Conservation (phyloP, 2,113 vertebrate genomes). For the Mungos mungo region DNA sequence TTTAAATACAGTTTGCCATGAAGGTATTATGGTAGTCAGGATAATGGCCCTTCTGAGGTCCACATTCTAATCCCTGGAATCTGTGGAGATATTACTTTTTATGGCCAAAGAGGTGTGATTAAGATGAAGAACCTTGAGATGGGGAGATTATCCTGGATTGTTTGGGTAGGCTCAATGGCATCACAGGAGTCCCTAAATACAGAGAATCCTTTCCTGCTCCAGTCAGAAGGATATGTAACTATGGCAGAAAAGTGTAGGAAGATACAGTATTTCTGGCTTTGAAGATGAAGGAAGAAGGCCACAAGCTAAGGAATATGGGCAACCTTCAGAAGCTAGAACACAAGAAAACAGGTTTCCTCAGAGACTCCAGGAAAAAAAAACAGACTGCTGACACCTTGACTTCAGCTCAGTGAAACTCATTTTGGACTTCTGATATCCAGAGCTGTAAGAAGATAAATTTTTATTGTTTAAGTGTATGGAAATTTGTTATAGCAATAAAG, state of each 20-base stretch:
- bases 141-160: background rate
- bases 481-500: background rate
- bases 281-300: background rate
- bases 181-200: background rate
- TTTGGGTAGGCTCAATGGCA: background rate
- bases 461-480: slow-evolving; percentile 8
- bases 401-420: background rate
- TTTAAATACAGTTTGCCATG: background rate
- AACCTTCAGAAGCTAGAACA: background rate
- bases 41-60: background rate
- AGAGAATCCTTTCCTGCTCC: background rate
- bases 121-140: background rate
- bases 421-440: slow-evolving; percentile 4
- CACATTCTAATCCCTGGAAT: background rate
- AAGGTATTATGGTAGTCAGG: background rate
- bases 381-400: background rate
- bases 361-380: background rate
- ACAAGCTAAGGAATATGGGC: background rate
- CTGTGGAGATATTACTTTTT: background rate
- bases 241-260: background rate
- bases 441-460: background rate
- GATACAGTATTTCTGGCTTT: background rate
- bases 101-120: background rate
- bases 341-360: background rate
- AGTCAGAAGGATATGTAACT: background rate